Percentiles rank a stretch among this genome's conserved stretches.
Evolutionary conservation across 2,797 vertebrate species (phyloP).

Genomic region (Anguilla anguilla): DNA sequence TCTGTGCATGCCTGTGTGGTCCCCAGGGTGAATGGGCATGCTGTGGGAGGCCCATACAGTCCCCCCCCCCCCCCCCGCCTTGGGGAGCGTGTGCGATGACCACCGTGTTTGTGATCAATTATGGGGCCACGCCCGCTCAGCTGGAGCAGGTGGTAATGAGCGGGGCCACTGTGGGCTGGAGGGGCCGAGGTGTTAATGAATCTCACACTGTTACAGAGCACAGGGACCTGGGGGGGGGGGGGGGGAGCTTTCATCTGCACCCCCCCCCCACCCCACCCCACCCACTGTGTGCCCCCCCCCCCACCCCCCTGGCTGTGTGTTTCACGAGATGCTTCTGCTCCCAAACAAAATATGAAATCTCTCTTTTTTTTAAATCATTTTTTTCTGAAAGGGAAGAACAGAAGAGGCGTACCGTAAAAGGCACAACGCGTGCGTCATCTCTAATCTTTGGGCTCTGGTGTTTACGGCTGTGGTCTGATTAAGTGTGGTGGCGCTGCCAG

Average conservation of each 20-base stretch:
- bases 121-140: neutral
- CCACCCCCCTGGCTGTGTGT: neutral
- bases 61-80: neutral
- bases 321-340: neutral
- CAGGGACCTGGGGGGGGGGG: neutral
- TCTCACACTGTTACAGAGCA: neutral
- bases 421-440: neutral
- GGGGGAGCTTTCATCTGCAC: neutral
- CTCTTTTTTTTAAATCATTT: neutral
- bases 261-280: neutral
- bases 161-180: neutral
- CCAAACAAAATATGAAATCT: neutral
- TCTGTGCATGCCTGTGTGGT: neutral
- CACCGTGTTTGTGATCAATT: neutral
- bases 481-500: neutral
- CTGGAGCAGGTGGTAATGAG: neutral
- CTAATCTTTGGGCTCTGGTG: neutral
- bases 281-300: neutral
- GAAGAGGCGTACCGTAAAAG: neutral
- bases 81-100: neutral
- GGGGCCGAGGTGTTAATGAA: neutral
- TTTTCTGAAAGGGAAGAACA: neutral
- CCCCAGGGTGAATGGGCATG: neutral
- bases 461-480: neutral
- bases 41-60: neutral